Evolutionary conservation across 2,113 vertebrate genomes (phyloP).

Genomic region (Mustela lutreola): DNA sequence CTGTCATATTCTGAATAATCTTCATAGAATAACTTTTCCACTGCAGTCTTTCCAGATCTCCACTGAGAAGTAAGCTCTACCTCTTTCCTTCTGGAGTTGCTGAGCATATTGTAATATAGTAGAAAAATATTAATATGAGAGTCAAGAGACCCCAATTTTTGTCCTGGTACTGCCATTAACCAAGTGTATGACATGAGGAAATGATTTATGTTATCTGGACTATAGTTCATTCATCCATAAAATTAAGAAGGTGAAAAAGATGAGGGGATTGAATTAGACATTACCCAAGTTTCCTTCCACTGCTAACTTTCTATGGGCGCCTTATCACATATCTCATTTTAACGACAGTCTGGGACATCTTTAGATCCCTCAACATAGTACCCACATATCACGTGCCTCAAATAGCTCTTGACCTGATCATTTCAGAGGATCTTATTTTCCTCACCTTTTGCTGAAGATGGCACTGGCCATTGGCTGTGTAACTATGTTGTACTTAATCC

Average conservation of each 20-base stretch:
- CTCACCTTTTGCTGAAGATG: not conserved
- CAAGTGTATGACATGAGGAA: not conserved
- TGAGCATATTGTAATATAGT: not conserved
- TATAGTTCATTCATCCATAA: constrained; percentile 45
- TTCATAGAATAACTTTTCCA: not conserved
- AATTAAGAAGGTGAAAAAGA: not conserved
- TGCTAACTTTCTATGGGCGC: not conserved
- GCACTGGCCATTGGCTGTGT: not conserved
- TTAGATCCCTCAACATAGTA: not conserved
- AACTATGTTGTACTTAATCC: not conserved
- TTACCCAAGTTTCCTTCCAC: not conserved
- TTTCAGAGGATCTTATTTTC: not conserved
- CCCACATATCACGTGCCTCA: not conserved
- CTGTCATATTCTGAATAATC: not conserved
- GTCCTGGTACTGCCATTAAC: not conserved
- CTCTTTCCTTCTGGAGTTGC: not conserved
- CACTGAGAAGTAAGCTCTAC: not conserved
- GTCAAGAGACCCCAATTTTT: not conserved
- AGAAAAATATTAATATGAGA: not conserved
- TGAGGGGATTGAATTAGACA: not conserved
- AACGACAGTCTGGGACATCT: not conserved
- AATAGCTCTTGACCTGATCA: not conserved
- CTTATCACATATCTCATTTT: constrained; percentile 34
- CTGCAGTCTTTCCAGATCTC: not conserved
- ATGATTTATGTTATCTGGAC: not conserved